Conservation (phyloP, 2,113 vertebrate genomes). For the Chlamydotis undulata region DNA sequence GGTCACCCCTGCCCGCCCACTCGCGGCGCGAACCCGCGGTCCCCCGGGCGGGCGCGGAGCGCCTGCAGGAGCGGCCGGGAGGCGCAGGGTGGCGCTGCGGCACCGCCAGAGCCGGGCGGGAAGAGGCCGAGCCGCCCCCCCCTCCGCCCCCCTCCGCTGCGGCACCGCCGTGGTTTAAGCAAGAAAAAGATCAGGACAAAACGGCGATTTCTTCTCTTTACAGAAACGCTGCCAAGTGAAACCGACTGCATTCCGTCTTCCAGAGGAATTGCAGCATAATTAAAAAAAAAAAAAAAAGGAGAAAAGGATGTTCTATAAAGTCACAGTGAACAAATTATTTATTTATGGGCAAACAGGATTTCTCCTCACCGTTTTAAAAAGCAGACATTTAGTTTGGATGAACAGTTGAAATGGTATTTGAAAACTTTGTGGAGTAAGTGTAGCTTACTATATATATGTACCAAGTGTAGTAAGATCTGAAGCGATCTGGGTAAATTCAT, state of each 20-base stretch:
- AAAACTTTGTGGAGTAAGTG: no score
- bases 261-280: rapidly evolving
- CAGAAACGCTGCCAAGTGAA: rapidly evolving
- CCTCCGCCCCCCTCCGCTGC: no score
- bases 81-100: constrained; percentile 66
- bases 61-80: background rate
- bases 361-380: rapidly evolving
- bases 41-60: no score
- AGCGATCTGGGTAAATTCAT: background rate
- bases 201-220: rapidly evolving
- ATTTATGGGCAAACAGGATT: background rate
- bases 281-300: no score
- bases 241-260: rapidly evolving
- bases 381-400: background rate
- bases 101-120: background rate
- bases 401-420: rapidly evolving
- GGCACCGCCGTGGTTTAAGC: rapidly evolving
- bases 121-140: no score
- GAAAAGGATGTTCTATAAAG: background rate
- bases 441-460: no score
- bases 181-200: background rate
- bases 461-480: background rate
- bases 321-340: background rate
- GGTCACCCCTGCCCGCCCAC: rapidly evolving
- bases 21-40: background rate